These are phyloP conservation scores for Apodemia zela DNA, from an alignment of 2,888 invertebrate genomes.

Conservation along the genomic window DNA sequence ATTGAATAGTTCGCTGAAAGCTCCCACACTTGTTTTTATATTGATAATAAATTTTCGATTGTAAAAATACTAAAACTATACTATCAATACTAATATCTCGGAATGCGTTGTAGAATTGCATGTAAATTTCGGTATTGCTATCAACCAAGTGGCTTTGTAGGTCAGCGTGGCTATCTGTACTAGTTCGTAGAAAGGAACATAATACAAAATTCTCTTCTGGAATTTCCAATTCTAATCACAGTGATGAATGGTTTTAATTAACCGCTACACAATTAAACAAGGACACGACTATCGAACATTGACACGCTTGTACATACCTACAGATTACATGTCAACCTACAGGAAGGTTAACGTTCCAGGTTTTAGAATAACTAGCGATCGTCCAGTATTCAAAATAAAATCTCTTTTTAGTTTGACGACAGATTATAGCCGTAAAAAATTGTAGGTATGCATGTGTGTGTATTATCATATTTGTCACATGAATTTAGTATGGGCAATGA, in stretches of 20 bases:
- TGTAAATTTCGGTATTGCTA: not conserved
- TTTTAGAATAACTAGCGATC: no score
- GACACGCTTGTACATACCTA: no score
- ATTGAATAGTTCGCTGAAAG: no score
- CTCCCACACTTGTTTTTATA: not conserved
- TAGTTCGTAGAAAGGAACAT: not conserved
- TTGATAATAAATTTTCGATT: not conserved
- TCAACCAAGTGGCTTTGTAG: not conserved
- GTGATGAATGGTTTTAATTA: not conserved
- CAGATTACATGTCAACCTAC: no score
- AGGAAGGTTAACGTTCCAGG: no score
- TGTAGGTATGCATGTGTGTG: no score
- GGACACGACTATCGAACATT: not conserved
- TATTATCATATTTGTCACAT: no score
- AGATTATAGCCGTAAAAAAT: no score
- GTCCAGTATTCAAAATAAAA: no score
- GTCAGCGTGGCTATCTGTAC: not conserved
- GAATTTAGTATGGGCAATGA: no score
- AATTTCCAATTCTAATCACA: slow-evolving; percentile 1
- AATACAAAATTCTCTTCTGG: not conserved
- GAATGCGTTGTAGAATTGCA: not conserved
- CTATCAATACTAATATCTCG: not conserved
- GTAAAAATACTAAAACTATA: not conserved
- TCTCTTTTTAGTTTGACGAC: no score
- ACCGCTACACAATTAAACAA: slow-evolving; percentile 11